Evolutionary conservation across 2,113 vertebrate genomes (phyloP).

Genomic region (Poecilia latipinna): DNA sequence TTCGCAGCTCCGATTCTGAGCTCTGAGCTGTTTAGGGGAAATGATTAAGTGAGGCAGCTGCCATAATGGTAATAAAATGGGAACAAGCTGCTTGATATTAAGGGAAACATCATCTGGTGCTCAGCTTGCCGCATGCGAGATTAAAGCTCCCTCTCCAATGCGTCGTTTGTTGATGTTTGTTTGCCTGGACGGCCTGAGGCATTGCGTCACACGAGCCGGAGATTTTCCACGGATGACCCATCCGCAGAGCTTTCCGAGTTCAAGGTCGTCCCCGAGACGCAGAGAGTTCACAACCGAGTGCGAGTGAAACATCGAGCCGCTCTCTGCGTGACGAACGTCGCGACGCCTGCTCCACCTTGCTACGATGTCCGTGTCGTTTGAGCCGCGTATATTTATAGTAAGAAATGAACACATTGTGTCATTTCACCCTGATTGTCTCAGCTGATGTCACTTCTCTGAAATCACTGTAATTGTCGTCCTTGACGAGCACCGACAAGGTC

Average conservation of each 20-base stretch:
- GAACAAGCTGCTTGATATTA: slow-evolving; percentile 43
- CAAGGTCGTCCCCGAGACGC: slow-evolving; percentile 49
- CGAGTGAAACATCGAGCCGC: slow-evolving; percentile 21
- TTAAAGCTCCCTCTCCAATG: slow-evolving; percentile 33
- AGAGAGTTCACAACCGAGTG: slow-evolving; percentile 53
- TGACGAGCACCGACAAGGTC: neutral
- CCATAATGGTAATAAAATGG: slow-evolving; percentile 18
- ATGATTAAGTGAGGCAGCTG: slow-evolving; percentile 14
- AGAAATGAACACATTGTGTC: neutral
- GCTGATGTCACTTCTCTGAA: neutral
- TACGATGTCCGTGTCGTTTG: slow-evolving; percentile 1
- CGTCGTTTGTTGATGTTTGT: slow-evolving; percentile 56
- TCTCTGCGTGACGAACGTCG: slow-evolving; percentile 35
- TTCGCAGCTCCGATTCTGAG: neutral
- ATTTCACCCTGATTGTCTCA: neutral
- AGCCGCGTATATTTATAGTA: neutral
- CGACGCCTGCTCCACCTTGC: neutral
- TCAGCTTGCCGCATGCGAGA: slow-evolving; percentile 32
- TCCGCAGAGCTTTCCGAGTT: slow-evolving; percentile 52
- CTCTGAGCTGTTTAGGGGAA: slow-evolving; percentile 1
- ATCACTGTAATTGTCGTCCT: neutral
- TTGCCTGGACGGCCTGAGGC: slow-evolving; percentile 58
- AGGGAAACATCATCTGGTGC: slow-evolving; percentile 49
- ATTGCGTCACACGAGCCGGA: slow-evolving; percentile 37
- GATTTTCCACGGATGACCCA: slow-evolving; percentile 43